Conservation (phyloP, 2,888 invertebrate genomes). For the Drosophila suboccidentalis region DNA sequence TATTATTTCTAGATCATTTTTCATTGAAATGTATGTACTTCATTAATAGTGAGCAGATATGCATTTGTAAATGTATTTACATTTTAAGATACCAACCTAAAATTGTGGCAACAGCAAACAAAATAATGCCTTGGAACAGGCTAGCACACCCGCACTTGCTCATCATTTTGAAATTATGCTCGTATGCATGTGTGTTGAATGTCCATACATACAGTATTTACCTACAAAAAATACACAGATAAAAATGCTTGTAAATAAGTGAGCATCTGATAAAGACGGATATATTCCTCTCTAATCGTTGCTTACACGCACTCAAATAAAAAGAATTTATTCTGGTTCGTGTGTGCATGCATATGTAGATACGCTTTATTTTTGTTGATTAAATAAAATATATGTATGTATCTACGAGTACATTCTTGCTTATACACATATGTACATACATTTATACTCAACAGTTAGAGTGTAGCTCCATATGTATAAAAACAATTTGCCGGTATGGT, state of each 20-base stretch:
- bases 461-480: neutral
- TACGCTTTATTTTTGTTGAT: slow-evolving; percentile 1
- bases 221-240: slow-evolving; percentile 12
- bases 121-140: slow-evolving; percentile 37
- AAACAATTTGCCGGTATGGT: slow-evolving; percentile 7
- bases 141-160: slow-evolving; percentile 21
- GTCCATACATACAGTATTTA: slow-evolving; percentile 12
- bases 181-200: neutral
- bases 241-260: slow-evolving; percentile 2
- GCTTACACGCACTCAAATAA: neutral
- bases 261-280: neutral
- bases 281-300: neutral
- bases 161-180: slow-evolving; percentile 29
- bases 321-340: neutral
- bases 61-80: slow-evolving; percentile 7
- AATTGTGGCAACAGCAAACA: slow-evolving; percentile 36
- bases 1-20: neutral
- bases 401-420: neutral
- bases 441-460: slow-evolving; percentile 1
- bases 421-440: neutral
- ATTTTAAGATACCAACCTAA: slow-evolving; percentile 50
- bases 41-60: neutral
- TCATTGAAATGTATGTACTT: neutral
- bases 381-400: neutral
- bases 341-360: neutral